Base-by-base conservation (phyloP, 1,140 invertebrate species). In the Akabosia matsudoensis region DNA sequence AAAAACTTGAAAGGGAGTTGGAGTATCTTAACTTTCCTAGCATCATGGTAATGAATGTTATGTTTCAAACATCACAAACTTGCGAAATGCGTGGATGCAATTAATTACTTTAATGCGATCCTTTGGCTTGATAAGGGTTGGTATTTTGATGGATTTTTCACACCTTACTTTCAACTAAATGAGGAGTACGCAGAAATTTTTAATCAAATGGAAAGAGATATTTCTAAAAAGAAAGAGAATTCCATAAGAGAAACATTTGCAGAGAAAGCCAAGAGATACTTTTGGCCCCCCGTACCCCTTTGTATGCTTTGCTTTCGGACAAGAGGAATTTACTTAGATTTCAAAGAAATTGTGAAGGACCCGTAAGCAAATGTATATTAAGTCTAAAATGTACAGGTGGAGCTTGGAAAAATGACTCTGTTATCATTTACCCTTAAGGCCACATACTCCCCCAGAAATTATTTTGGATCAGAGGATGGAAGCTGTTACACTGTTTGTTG, bases 71-170 rank as follows among this genome's bases (percentile, higher is more conserved):
- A 45, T 18, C 18, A 45, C 18, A 45, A 10, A 45, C 7, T 45
- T 45, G 7, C 18, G 37, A 7, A 45, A 10, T n/a, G n/a, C n/a
- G n/a, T n/a, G n/a, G n/a, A n/a, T n/a, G n/a, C n/a, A n/a, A n/a
- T 61, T n/a, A 61, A 61, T 61, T 7, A 61, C 24, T 51, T 13
- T 51, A 13, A 51, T 13, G n/a, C 45, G 10, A 51, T 31, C 33
- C 34, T 14, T 31, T 71, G 1, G 22, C 30, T 18, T 71, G 14
- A 45, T n/a, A n/a, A 75, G 74, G 74, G 74, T 28, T 75, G 74
- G 74, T 75, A 75, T 31, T 75, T 75, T 54, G 74, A 75, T 28
- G 74, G 74, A 28, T 75, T 75, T 22, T 75, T 75, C 37, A 75
- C 74, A 1, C 74, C 33, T 7, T 51, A 18, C 16, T 75, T 75